Evolutionary conservation across 2,113 vertebrate genomes (phyloP).

Genomic region (Parus major): DNA sequence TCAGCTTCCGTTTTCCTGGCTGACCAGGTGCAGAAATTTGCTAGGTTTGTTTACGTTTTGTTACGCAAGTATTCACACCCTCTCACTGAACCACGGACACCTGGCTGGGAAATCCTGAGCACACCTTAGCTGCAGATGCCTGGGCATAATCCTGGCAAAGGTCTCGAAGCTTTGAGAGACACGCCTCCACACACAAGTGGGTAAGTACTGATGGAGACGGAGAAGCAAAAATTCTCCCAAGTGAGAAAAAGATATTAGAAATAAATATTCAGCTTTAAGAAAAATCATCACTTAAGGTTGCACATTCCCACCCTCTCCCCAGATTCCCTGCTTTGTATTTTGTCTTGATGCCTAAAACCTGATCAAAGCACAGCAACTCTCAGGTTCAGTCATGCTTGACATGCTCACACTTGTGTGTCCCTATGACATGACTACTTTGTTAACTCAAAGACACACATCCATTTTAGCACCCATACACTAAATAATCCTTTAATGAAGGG

Average conservation of each 20-base stretch:
- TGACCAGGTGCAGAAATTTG: not conserved
- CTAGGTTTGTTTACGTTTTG: not conserved
- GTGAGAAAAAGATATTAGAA: not conserved
- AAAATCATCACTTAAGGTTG: not conserved
- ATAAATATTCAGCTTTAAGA: not conserved
- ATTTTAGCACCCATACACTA: not conserved
- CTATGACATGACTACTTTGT: not conserved
- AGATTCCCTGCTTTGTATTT: not conserved
- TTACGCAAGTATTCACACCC: not conserved
- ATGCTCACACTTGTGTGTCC: not conserved
- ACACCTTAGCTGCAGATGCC: not conserved
- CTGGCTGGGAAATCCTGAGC: not conserved
- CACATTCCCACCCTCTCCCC: not conserved
- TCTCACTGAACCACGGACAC: not conserved
- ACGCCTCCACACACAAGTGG: not conserved
- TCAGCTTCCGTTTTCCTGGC: not conserved
- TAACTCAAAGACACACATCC: not conserved
- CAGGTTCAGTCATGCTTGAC: too few species aligned
- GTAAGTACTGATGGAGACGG: not conserved
- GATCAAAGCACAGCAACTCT: not conserved
- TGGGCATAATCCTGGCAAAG: not conserved
- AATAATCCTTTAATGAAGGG: not conserved
- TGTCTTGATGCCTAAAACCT: not conserved
- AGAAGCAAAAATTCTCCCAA: not conserved
- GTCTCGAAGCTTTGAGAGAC: accelerated